Evolutionary conservation across 2,797 vertebrate genomes (phyloP), one percentile per base, ranked within the genome.

Genomic region (Chromobotia macracanthus): DNA sequence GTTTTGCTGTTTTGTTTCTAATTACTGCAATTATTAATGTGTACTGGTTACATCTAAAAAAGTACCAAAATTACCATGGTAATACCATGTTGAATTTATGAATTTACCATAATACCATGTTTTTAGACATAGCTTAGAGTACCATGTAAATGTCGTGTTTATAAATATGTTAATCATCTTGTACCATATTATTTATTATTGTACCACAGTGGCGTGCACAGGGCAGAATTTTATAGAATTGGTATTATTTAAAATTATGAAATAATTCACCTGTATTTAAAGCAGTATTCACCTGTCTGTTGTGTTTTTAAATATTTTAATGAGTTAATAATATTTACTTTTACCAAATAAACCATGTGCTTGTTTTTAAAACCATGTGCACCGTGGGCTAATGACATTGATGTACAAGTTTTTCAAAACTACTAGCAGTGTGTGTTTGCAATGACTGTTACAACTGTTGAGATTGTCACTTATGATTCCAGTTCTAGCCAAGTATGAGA

Each of bases 401-500:
- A 15, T 63, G 3, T 6, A 23, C 23, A 13, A 2, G 44, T 6
- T 15, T 11, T 23, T 16, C 7, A 23, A 8, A 25, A 16, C 35
- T 21, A 3, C 48, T 23, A 15, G 2, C 3, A 25, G 12, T 15
- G 23, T 21, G 31, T 35, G 31, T 35, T 35, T 2, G 7, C 53
- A 50, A 5, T 65, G 15, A n/a, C n/a, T n/a, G n/a, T n/a, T n/a
- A n/a, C n/a, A n/a, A n/a, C 15, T 77, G 6, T 44, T 63, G 16
- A 63, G 18, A 18, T 18, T 7, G 5, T 87, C 63, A 82, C 2
- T 89, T 83, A 72, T 72, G 83, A 51, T 61, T 90, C 70, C 82
- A 94, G 92, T 94, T 93, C 89, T 95, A 80, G 93, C 92, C 84
- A 93, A 91, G 87, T 93, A 93, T 93, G 93, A 95, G 93, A 92